Evolutionary conservation across 1,140 invertebrate genomes (phyloP).

Genomic region (Orchestia grillus): DNA sequence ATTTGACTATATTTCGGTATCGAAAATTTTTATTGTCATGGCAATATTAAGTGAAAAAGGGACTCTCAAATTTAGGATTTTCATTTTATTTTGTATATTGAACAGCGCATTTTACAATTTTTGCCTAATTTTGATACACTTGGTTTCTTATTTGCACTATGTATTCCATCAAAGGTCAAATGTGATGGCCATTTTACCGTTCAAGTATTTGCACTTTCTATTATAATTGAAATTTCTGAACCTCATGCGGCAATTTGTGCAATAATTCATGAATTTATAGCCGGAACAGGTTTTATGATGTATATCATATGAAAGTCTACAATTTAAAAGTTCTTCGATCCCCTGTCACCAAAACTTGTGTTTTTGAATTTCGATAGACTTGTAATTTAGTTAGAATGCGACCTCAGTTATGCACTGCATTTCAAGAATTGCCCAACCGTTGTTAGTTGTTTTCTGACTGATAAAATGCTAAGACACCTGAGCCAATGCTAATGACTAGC

Average conservation of each 20-base stretch:
- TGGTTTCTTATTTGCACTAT: neutral
- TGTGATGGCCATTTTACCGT: neutral
- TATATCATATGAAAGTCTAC: neutral
- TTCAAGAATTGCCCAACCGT: neutral
- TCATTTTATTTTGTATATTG: neutral
- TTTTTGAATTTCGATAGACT: neutral
- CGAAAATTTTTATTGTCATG: neutral
- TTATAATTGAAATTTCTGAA: neutral
- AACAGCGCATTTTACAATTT: neutral
- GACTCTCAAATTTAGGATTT: neutral
- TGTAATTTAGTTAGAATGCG: neutral
- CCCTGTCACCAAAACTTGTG: neutral
- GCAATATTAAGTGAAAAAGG: neutral
- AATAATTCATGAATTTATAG: neutral
- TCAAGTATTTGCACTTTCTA: neutral
- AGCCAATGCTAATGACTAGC: neutral
- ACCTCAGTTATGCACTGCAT: neutral
- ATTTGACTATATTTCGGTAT: neutral
- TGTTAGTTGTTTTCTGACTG: neutral
- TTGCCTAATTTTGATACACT: neutral
- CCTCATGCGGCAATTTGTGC: neutral
- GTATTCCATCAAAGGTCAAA: no score
- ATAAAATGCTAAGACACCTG: neutral
- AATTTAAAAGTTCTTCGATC: neutral
- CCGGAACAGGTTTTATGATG: neutral